Evolutionary conservation across 1,140 invertebrate species (phyloP).

Genomic region (Sycobia sp.): DNA sequence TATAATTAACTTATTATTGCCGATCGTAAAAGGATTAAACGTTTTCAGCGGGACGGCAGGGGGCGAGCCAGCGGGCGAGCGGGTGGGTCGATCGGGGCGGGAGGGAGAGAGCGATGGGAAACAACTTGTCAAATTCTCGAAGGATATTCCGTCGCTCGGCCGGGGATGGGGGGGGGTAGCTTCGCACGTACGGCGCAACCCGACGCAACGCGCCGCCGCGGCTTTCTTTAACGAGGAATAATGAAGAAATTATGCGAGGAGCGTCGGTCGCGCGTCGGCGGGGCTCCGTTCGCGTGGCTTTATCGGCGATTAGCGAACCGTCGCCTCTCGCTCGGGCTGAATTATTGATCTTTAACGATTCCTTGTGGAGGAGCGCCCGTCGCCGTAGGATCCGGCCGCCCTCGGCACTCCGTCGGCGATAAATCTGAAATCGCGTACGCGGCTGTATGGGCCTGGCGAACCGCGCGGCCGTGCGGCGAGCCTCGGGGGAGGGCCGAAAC

Average conservation of each 20-base stretch:
- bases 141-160: not conserved
- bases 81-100: too few species aligned
- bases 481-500: conserved; percentile 35
- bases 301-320: conserved; percentile 31
- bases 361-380: conserved; percentile 35
- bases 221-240: not conserved
- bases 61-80: too few species aligned
- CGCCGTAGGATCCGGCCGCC: conserved; percentile 10
- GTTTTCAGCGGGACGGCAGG: not conserved
- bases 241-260: not conserved
- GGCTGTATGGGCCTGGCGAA: conserved; percentile 21
- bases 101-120: conserved; percentile 42
- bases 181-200: too few species aligned
- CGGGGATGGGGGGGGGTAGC: not conserved
- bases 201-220: too few species aligned
- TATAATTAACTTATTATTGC: conserved; percentile 60
- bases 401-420: conserved; percentile 37
- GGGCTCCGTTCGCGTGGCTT: too few species aligned
- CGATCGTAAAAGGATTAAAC: conserved; percentile 53
- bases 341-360: conserved; percentile 51
- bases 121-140: not conserved
- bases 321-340: conserved; percentile 35
- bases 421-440: conserved; percentile 45
- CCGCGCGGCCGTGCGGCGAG: conserved; percentile 36
- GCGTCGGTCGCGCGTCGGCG: too few species aligned